These are phyloP conservation scores for Zaprionus vittiger DNA, from an alignment of 1,140 invertebrate genomes.

Conservation along the genomic window DNA sequence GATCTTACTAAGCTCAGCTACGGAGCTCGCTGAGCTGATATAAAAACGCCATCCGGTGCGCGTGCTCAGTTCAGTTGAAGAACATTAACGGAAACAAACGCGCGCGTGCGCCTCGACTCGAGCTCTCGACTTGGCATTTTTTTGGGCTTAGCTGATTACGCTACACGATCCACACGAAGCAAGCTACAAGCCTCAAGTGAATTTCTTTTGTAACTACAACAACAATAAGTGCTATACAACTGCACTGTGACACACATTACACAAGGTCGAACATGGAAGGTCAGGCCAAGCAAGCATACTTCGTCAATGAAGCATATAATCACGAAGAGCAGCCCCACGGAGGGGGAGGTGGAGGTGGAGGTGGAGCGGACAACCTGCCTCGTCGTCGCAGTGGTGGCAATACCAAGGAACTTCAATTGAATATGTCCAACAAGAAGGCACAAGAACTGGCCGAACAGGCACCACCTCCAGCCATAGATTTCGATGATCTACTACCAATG, in stretches of 20 bases:
- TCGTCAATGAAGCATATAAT: conserved; percentile 76
- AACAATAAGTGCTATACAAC: conserved; percentile 10
- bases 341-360: conserved; percentile 39
- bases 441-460: conserved; percentile 21
- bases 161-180: not conserved
- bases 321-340: conserved; percentile 55
- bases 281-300: conserved; percentile 77
- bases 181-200: conserved; percentile 28
- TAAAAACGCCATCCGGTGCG: conserved; percentile 74
- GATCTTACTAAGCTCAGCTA: conserved; percentile 6
- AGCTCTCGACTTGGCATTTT: conserved; percentile 48
- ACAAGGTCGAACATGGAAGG: conserved; percentile 68
- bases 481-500: conserved; percentile 93
- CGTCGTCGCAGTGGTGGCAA: conserved; percentile 75
- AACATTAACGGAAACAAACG: conserved; percentile 69
- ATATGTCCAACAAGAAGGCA: conserved; percentile 50
- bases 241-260: conserved; percentile 65
- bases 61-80: conserved; percentile 78
- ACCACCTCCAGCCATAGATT: conserved; percentile 86
- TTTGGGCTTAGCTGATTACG: conserved; percentile 30
- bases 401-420: conserved; percentile 66
- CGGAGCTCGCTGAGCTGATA: conserved; percentile 44
- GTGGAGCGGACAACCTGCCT: conserved; percentile 44
- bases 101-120: conserved; percentile 60
- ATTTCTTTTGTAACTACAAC: conserved; percentile 57